Evolutionary conservation across 2,113 vertebrate genomes (phyloP), one percentile per base, ranked within the genome.

Genomic region (Menidia beryllina): DNA sequence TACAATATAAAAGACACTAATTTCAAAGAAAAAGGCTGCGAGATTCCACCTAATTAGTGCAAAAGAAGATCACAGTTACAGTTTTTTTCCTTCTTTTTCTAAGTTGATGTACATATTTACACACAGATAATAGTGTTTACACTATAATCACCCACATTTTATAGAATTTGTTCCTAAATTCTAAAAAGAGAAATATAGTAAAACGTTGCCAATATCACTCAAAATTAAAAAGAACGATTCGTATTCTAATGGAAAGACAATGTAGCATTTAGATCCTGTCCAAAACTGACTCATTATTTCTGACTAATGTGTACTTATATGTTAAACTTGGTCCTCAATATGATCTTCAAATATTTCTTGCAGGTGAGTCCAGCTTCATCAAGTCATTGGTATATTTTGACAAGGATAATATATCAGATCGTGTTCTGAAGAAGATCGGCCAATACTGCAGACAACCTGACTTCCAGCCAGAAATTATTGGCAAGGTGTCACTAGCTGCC

Each of bases 331-430:
- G 10, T 34, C 41, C 4, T 45, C 7, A 5, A 45, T 58, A 4
- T 65, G 10, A 59, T 21, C 19, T 47, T 60, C 7, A n/a, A 57
- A 11, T 77, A 23, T 85, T 52, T 79, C 57, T 62, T 52, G 23
- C 84, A 97, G 96, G 95, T 21, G 96, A 97, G 47, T 64, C 89
- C 66, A 97, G 92, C 89, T 96, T 97, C 89, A 96, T 97, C 77
- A 96, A 96, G 73, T 93, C 94, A 14, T 86, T 97, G 75, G 91
- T 96, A 23, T 50, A 96, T 87, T 97, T 96, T 62, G 96, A 97
- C 89, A 96, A 95, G 86, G 93, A 97, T 84, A 95, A 95, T 34
- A 96, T 97, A 78, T 93, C 95, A 0, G 95, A 96, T 57, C 93
- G 93, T 11, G 93, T 96, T 56, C 82, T 96, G 80, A 97, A 95